Percentiles rank a stretch among this genome's conserved stretches.
phyloP scores from a whole-genome alignment of 2,797 vertebrate species.

The Chloroceryle amazona region DNA sequence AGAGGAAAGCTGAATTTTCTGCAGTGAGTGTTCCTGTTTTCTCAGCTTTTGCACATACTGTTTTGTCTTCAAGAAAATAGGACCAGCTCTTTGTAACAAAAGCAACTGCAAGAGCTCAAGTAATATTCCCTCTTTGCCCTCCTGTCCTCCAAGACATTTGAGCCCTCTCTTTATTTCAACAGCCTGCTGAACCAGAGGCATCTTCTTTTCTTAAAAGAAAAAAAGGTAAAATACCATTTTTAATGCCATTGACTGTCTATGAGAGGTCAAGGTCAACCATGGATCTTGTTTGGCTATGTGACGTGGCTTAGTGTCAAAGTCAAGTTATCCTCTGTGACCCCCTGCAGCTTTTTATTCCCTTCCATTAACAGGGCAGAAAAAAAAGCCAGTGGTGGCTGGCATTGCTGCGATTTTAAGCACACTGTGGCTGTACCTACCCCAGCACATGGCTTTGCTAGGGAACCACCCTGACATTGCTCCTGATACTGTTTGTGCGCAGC shows the following conservation, averaged over 20 bases:
- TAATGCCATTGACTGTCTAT: background rate
- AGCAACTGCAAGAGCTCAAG: background rate
- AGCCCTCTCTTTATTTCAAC: background rate
- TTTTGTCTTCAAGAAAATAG: background rate
- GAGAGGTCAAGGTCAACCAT: background rate
- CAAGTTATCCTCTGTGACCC: background rate
- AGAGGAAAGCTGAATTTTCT: background rate
- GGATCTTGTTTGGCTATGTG: background rate
- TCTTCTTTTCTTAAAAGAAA: background rate
- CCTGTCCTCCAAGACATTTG: background rate
- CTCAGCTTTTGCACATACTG: background rate
- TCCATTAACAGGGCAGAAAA: background rate
- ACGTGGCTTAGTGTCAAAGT: background rate
- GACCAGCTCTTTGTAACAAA: background rate
- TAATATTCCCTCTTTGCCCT: background rate
- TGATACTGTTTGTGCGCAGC: background rate
- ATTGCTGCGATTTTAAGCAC: background rate
- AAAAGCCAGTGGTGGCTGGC: background rate
- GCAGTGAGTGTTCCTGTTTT: background rate
- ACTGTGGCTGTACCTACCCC: rapidly evolving
- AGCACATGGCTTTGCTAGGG: rapidly evolving
- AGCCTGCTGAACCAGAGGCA: rapidly evolving
- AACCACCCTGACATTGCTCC: rapidly evolving
- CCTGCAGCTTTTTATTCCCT: background rate
- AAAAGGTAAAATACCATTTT: background rate